These are phyloP conservation scores for Lamprotornis superbus DNA, from an alignment of 2,113 vertebrate species.

Conservation along the genomic window DNA sequence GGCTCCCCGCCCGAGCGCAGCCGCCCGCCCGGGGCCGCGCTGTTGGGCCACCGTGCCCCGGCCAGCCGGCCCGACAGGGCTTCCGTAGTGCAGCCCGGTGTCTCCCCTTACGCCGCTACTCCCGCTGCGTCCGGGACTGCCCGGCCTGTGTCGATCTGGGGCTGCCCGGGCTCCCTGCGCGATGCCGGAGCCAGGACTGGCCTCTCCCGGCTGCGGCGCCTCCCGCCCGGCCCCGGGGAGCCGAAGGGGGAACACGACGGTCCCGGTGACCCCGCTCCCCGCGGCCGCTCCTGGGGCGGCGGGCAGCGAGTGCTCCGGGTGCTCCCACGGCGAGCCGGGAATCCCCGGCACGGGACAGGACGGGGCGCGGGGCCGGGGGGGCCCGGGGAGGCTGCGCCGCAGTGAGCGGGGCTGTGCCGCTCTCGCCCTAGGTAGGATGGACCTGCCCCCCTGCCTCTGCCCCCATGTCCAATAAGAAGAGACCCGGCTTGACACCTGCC, in stretches of 20 bases:
- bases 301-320: neutral
- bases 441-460: constrained; percentile 81
- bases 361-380: neutral
- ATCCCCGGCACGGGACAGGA: neutral
- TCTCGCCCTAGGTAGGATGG: constrained; percentile 79
- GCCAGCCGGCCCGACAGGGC: neutral
- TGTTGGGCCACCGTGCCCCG: no score
- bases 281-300: neutral
- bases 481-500: constrained; percentile 92
- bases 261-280: neutral
- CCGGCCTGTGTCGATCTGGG: neutral
- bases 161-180: neutral
- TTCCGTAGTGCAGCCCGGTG: neutral
- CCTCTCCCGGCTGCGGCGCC: neutral
- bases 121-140: neutral
- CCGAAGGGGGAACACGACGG: neutral
- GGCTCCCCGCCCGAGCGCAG: neutral
- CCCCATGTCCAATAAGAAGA: constrained; percentile 88
- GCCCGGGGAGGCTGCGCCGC: neutral
- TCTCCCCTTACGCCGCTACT: no score
- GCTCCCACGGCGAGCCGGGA: neutral
- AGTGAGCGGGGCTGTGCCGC: constrained; percentile 81
- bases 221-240: neutral
- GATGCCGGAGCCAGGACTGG: neutral
- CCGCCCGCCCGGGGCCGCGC: no score